phyloP scores from a whole-genome alignment of 2,888 invertebrate genomes.

The Pseudeuparius sepicola region DNA sequence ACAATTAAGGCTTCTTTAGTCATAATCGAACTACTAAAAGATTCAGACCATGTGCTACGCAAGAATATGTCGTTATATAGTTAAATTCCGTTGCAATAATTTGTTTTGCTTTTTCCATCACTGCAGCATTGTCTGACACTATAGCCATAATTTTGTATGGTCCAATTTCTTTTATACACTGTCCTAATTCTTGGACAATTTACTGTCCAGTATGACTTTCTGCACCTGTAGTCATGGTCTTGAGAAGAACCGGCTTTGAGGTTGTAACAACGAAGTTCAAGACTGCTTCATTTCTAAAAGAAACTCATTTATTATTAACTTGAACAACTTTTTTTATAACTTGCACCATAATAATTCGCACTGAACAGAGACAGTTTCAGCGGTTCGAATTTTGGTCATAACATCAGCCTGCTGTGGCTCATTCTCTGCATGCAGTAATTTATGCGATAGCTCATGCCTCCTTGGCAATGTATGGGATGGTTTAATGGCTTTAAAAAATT shows the following conservation, averaged over 20 bases:
- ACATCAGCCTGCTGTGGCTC: not conserved
- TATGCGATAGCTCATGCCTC: not conserved
- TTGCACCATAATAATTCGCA: no score
- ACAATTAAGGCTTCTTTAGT: no score
- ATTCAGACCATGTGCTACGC: conserved; percentile 22
- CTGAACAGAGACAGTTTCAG: conserved; percentile 1
- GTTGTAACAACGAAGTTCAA: conserved; percentile 27
- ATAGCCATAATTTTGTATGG: conserved; percentile 12
- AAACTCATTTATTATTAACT: conserved; percentile 19
- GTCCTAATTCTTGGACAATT: conserved; percentile 20
- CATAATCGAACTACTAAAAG: conserved; percentile 24
- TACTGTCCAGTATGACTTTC: conserved; percentile 24
- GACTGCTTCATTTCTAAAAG: conserved; percentile 23
- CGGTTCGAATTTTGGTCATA: not conserved
- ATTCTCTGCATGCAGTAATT: not conserved
- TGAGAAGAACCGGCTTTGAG: conserved; percentile 25
- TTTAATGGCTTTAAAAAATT: conserved; percentile 3
- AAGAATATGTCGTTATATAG: conserved; percentile 19
- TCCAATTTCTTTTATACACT: conserved; percentile 8
- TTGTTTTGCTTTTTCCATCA: conserved; percentile 21
- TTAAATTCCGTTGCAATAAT: conserved; percentile 22
- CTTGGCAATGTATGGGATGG: conserved; percentile 4
- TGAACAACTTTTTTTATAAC: no score
- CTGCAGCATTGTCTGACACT: conserved; percentile 23
- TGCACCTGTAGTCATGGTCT: conserved; percentile 21